phyloP scores from a whole-genome alignment of 2,888 invertebrate genomes.

The Drosophila testacea region DNA sequence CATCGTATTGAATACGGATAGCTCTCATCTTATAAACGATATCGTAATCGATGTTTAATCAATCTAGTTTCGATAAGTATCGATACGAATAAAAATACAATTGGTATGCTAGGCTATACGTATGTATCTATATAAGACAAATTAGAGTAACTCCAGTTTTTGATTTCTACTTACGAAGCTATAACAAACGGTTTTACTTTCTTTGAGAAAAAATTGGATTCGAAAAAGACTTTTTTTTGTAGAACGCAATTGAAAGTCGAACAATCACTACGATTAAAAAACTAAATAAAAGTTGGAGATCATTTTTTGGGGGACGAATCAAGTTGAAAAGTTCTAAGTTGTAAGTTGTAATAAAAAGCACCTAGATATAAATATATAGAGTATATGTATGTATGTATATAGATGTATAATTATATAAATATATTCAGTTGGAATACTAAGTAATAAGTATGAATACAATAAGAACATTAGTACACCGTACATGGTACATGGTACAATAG shows the following conservation, averaged over 20 bases:
- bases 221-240: conserved; percentile 27
- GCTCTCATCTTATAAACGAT: conserved; percentile 6
- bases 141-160: conserved; percentile 64
- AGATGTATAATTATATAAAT: conserved; percentile 56
- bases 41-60: conserved; percentile 5
- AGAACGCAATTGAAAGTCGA: conserved; percentile 22
- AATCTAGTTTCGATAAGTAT: conserved; percentile 47
- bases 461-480: conserved; percentile 42
- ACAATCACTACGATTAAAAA: conserved; percentile 26
- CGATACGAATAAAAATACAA: conserved; percentile 35
- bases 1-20: conserved; percentile 54
- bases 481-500: conserved; percentile 51
- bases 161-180: conserved; percentile 51
- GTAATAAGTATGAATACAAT: conserved; percentile 49
- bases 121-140: conserved; percentile 46
- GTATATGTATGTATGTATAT: conserved; percentile 37
- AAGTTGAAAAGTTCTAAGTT: conserved; percentile 26
- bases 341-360: conserved; percentile 49
- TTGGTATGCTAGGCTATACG: conserved; percentile 32
- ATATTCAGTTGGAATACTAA: conserved; percentile 39
- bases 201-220: conserved; percentile 66
- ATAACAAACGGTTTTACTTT: conserved; percentile 70
- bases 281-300: conserved; percentile 12
- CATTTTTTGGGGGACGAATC: conserved; percentile 4
- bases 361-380: conserved; percentile 51